Conservation (phyloP, 1,140 invertebrate genomes). For the Drosophila persimilis region DNA sequence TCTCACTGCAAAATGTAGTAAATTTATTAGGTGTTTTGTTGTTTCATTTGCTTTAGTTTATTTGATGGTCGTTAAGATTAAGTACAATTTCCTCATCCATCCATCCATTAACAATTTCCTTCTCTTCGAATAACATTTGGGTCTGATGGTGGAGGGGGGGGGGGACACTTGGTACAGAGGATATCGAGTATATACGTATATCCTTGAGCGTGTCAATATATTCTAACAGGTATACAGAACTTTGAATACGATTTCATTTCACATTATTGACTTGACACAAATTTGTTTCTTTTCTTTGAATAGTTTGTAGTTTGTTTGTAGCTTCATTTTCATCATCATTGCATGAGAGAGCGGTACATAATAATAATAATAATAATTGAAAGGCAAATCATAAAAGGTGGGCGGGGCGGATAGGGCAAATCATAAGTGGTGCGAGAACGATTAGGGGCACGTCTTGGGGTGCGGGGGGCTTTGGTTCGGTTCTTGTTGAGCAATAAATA, state of each 20-base stretch:
- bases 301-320: neutral
- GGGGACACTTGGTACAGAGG: slow-evolving; percentile 10
- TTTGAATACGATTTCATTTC: slow-evolving; percentile 78
- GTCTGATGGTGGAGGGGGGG: slow-evolving; percentile 5
- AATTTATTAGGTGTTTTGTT: slow-evolving; percentile 55
- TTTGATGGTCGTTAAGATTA: slow-evolving; percentile 58
- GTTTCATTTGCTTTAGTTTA: slow-evolving; percentile 47
- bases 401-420: slow-evolving; percentile 10
- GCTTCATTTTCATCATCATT: slow-evolving; percentile 54
- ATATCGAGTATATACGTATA: neutral
- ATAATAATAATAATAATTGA: slow-evolving; percentile 18
- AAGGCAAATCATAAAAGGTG: slow-evolving; percentile 34
- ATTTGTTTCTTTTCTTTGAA: slow-evolving; percentile 25
- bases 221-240: slow-evolving; percentile 61
- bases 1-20: slow-evolving; percentile 68
- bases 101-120: slow-evolving; percentile 28
- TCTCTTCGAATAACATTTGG: slow-evolving; percentile 43
- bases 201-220: slow-evolving; percentile 30
- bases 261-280: slow-evolving; percentile 57
- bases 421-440: slow-evolving; percentile 26
- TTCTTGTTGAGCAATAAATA: slow-evolving; percentile 36
- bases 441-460: slow-evolving; percentile 1
- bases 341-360: slow-evolving; percentile 28
- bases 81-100: slow-evolving; percentile 52
- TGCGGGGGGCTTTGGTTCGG: neutral